These are phyloP conservation scores for Cervus canadensis DNA, from an alignment of 2,113 vertebrate genomes.

Conservation along the genomic window DNA sequence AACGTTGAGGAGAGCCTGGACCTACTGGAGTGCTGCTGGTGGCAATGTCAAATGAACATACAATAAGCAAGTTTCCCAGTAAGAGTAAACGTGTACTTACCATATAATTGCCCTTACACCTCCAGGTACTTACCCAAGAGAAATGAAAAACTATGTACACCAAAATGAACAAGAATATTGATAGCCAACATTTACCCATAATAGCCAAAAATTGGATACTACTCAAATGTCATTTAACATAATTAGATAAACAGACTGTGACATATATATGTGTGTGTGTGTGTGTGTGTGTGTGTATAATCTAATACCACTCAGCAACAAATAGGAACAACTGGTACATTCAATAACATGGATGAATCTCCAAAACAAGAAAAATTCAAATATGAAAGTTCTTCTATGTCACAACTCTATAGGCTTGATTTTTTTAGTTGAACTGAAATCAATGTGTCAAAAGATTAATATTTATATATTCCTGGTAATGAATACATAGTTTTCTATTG, in stretches of 20 bases:
- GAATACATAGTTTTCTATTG: background rate
- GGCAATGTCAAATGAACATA: background rate
- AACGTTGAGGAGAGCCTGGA: background rate
- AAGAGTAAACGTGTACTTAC: rapidly evolving
- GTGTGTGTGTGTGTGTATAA: too few relatives aligned
- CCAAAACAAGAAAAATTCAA: background rate
- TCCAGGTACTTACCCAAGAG: background rate
- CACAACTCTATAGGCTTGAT: background rate
- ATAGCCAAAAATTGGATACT: background rate
- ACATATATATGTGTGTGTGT: background rate
- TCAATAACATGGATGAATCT: background rate
- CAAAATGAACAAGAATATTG: background rate
- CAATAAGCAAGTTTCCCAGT: background rate
- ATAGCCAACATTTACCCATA: background rate
- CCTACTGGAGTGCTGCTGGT: background rate
- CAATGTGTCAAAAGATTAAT: background rate
- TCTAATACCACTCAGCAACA: background rate
- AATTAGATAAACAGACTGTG: background rate
- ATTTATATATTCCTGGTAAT: background rate
- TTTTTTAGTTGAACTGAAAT: background rate
- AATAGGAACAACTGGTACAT: background rate
- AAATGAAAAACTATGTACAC: background rate
- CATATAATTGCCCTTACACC: background rate
- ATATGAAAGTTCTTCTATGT: background rate
- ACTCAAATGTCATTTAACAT: background rate